Conservation (phyloP, 2,888 invertebrate species). For the Holacanthella duospinosa region DNA sequence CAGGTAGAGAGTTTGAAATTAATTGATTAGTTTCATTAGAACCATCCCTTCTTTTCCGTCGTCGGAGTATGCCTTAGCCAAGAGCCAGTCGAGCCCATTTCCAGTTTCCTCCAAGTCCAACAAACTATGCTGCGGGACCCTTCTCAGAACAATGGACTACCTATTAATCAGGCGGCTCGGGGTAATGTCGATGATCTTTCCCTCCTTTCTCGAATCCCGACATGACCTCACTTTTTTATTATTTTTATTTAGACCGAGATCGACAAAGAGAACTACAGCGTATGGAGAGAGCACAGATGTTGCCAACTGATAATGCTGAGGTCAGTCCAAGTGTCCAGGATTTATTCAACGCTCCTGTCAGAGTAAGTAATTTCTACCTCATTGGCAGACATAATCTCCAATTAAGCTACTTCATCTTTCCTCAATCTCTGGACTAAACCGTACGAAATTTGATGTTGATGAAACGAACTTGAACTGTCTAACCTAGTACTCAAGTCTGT, state of each 20-base stretch:
- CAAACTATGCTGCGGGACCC: constrained; percentile 36
- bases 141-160: constrained; percentile 38
- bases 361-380: constrained; percentile 21
- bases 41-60: too few relatives aligned
- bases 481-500: too few relatives aligned
- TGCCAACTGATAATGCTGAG: constrained; percentile 37
- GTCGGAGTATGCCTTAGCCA: too few relatives aligned
- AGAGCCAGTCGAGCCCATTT: too few relatives aligned
- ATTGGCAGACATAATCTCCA: not conserved
- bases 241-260: too few relatives aligned
- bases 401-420: not conserved
- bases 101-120: too few relatives aligned
- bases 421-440: not conserved
- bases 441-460: not conserved
- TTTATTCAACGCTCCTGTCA: constrained; percentile 38
- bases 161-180: constrained; percentile 37
- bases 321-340: constrained; percentile 34
- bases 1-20: too few relatives aligned
- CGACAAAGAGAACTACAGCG: constrained; percentile 37
- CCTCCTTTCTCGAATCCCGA: too few relatives aligned
- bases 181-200: too few relatives aligned
- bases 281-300: constrained; percentile 37
- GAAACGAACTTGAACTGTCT: too few relatives aligned
- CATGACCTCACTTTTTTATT: too few relatives aligned
- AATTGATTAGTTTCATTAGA: too few relatives aligned